A percentile compares a stretch with the other conserved stretches of the same genome.
phyloP scores from a whole-genome alignment of 2,113 vertebrate genomes.

The Ageneiosus marmoratus region DNA sequence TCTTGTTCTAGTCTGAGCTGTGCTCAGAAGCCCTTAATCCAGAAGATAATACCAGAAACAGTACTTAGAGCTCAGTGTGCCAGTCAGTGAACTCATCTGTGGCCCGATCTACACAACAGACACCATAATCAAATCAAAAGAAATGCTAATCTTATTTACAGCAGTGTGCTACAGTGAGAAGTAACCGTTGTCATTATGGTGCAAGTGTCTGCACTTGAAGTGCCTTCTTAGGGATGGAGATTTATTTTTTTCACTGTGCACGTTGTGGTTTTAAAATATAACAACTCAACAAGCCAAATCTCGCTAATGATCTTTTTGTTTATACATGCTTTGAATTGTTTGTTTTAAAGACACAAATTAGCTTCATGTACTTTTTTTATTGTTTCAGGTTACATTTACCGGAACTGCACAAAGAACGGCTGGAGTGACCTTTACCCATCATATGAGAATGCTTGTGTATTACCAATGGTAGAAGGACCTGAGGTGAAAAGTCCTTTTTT shows the following conservation, averaged over 20 bases:
- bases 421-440: constrained; percentile 72
- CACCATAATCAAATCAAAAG: constrained; percentile 27
- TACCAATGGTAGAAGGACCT: constrained; percentile 62
- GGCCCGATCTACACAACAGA: constrained; percentile 6
- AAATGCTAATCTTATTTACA: constrained; percentile 25
- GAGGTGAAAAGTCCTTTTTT: constrained; percentile 59
- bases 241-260: neutral
- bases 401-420: constrained; percentile 71
- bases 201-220: neutral
- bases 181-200: neutral
- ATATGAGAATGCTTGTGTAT: constrained; percentile 68
- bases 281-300: neutral
- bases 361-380: neutral
- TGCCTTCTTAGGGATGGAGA: neutral
- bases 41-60: constrained; percentile 2
- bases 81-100: constrained; percentile 12
- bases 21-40: constrained; percentile 7
- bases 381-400: constrained; percentile 68
- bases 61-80: neutral
- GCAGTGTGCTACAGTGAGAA: neutral
- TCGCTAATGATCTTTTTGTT: neutral
- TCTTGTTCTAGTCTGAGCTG: neutral
- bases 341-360: neutral
- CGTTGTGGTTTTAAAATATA: neutral
- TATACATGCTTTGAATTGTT: neutral